Evolutionary conservation across 2,113 vertebrate genomes (phyloP).

Genomic region (Circaetus cinerascens): DNA sequence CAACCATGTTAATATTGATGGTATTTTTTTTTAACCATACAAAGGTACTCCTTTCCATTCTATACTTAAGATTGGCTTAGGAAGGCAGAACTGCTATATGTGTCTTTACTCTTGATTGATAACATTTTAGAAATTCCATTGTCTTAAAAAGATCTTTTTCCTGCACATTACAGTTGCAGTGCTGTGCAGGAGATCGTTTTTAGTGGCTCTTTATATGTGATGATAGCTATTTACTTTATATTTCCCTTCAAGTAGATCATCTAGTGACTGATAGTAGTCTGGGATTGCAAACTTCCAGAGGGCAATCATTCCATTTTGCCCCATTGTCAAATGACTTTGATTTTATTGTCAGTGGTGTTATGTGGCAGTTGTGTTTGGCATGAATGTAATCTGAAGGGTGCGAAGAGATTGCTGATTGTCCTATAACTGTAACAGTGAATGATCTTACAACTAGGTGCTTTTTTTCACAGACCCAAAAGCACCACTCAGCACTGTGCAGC

Average conservation of each 20-base stretch:
- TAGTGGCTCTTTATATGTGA: background rate
- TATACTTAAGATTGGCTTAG: background rate
- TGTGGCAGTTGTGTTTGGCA: background rate
- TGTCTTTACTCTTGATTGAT: background rate
- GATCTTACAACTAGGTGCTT: rapidly evolving
- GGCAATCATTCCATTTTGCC: background rate
- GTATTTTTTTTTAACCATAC: background rate
- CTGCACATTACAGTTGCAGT: background rate
- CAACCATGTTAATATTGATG: background rate
- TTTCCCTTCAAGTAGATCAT: background rate
- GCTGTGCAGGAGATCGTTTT: background rate
- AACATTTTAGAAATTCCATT: background rate
- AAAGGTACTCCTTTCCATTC: background rate
- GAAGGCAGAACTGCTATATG: background rate
- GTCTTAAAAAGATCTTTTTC: background rate
- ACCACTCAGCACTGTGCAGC: background rate
- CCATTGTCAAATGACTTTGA: background rate
- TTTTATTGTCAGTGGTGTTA: background rate
- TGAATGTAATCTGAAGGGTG: background rate
- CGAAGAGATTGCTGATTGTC: background rate
- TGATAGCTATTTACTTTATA: background rate
- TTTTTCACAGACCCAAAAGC: background rate
- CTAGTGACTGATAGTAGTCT: background rate
- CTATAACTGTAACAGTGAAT: background rate
- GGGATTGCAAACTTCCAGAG: background rate